phyloP scores from a whole-genome alignment of 2,113 vertebrate species.

The Prochilodus magdalenae region DNA sequence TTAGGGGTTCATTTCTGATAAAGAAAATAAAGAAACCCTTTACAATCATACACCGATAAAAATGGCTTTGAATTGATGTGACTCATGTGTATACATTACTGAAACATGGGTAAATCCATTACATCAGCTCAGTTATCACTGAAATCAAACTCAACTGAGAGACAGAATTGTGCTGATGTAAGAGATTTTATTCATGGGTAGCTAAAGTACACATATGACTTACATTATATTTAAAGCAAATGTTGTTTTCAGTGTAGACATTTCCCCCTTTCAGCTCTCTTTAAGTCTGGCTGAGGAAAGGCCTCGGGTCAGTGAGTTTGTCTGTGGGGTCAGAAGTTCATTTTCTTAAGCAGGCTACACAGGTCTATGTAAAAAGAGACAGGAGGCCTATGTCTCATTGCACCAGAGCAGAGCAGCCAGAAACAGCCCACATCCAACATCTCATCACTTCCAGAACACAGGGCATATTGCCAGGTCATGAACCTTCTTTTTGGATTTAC shows the following conservation, averaged over 20 bases:
- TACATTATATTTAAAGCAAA: not conserved
- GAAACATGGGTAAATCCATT: not conserved
- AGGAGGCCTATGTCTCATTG: conserved; percentile 28
- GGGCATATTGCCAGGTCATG: conserved; percentile 41
- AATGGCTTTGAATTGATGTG: not conserved
- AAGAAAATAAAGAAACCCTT: conserved; percentile 48
- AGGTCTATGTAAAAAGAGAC: conserved; percentile 38
- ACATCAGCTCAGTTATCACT: not conserved
- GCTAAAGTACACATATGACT: too few species aligned
- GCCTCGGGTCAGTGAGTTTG: not conserved
- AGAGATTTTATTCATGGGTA: not conserved
- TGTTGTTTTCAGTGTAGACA: not conserved
- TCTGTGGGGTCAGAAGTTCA: conserved; percentile 1
- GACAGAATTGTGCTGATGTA: not conserved
- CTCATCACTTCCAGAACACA: conserved; percentile 32
- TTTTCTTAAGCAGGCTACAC: conserved; percentile 29
- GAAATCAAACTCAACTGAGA: not conserved
- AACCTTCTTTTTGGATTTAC: conserved; percentile 43
- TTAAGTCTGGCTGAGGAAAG: not conserved
- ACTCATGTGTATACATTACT: not conserved
- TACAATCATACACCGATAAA: conserved; percentile 6
- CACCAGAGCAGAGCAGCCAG: conserved; percentile 40
- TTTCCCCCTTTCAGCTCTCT: not conserved
- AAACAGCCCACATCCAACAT: not conserved
- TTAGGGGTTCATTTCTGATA: conserved; percentile 47